Base-by-base conservation (phyloP, 2,888 invertebrate genomes). In the Stenoptilia bipunctidactyla region DNA sequence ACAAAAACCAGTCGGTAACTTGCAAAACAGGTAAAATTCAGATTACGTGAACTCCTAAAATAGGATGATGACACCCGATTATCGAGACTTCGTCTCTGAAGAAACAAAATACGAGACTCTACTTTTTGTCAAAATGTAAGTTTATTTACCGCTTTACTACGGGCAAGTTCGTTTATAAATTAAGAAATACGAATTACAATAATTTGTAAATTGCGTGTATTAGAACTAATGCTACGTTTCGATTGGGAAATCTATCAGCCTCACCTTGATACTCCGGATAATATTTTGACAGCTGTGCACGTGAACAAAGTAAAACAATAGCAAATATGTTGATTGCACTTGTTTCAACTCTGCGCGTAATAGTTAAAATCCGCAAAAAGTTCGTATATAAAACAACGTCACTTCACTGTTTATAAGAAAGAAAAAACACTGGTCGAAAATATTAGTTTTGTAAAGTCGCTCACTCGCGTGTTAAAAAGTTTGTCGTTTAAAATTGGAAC, bases 271-370 rank as follows among this genome's bases (percentile, higher is more conserved):
- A 61, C 58, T 63, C 58, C 57, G 59, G 61, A 46, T 50, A 52
- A 58, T 67, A 67, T 74, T 79, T 74, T 75, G 70, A 77, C 77
- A 79, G 74, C 66, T 74, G 70, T 53, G 48, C 49, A 55, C 51
- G 55, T 68, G 62, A 72, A 72, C 70, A 67, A 66, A 61, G 64
- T 61, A 61, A 67, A 67, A 30, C 62, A 65, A 58, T 55, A 52
- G 47, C 43, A 30, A 30, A 30, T 30, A 30, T 3, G 30, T 30
- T 30, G 30, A 30, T 34, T 45, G 48, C 59, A 60, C 65, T 58
- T 53, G 54, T 49, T 39, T 30, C 15, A 30, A 20, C 36, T 27
- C 8, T 30, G 12, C 20, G 8, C 15, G 15, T 13, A 14, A 13
- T 14, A 38, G 9, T 41, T 30, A 36, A 27, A 12, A 10, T 13